Evolutionary conservation across 2,113 vertebrate genomes (phyloP), one percentile per base, ranked within the genome.

Genomic region (Morone saxatilis): DNA sequence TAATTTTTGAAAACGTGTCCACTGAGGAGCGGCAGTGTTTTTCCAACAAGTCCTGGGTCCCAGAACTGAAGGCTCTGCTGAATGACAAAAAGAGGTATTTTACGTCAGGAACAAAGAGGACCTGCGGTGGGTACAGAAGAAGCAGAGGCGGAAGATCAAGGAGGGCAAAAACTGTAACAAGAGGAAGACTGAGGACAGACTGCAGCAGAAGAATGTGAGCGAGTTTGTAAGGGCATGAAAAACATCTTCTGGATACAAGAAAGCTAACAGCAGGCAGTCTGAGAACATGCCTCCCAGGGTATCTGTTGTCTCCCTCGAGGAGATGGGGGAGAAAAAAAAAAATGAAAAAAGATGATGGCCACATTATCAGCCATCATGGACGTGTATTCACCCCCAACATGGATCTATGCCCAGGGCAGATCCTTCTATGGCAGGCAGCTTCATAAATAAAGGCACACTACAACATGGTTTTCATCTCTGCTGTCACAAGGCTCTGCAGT

Each of bases 351-450:
- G 66, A 87, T 80, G 86, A 91, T 77, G 83, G 65, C 45, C 68
- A 78, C 62, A 84, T 86, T 78, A 85, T 87, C 81, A 75, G 84
- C 84, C 80, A 82, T 88, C 83, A 87, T 61, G 65, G 74, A 79
- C 50, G 25, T 25, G 25, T 25, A 25, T 25, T 53, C 38, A 80
- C 50, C 80, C 76, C 85, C 47, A 68, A 16, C 63, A 31, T 76
- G 78, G 81, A 89, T 72, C 54, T 43, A 65, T 54, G 57, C 82
- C 76, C n/a, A 62, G 77, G 80, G 73, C 84, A 63, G 60, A 54
- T 65, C 36, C 48, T 20, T 74, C n/a, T 40, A 22, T 62, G 45
- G 69, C 60, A 69, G 19, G 77, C 67, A 76, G 62, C 82, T 71
- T 76, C 40, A 57, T 61, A 78, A 84, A 84, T 76, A 78, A 87